These are phyloP conservation scores for Rotaria socialis DNA, from an alignment of 2,888 invertebrate genomes.

Conservation along the genomic window DNA sequence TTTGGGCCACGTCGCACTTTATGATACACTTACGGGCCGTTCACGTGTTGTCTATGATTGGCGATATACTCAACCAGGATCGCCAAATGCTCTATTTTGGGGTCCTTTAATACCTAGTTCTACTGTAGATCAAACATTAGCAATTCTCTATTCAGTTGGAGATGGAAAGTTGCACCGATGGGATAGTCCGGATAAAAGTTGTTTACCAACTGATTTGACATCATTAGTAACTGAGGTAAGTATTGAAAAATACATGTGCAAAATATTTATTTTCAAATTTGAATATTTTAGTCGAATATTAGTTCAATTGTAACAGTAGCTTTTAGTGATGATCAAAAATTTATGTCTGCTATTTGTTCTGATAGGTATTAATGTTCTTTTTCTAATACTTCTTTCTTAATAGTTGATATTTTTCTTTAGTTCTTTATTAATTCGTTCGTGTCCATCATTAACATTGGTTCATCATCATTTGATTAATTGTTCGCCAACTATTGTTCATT, in stretches of 20 bases:
- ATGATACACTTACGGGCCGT: conserved; percentile 17
- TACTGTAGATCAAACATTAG: not conserved
- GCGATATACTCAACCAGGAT: not conserved
- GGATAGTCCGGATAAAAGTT: not conserved
- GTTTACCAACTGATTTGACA: not conserved
- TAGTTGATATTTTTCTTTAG: not conserved
- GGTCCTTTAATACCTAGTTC: conserved; percentile 9
- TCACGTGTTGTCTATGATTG: conserved; percentile 30
- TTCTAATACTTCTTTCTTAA: not conserved
- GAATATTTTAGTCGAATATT: not conserved
- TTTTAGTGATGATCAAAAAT: conserved; percentile 21
- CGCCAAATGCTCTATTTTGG: not conserved
- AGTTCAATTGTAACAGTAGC: not conserved
- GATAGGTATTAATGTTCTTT: not conserved
- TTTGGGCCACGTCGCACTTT: not conserved
- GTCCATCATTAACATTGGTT: not conserved
- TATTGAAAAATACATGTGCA: not conserved
- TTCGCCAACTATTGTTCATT: not conserved
- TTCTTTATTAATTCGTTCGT: not conserved
- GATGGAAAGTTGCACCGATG: conserved; percentile 25
- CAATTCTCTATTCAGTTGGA: conserved; percentile 30
- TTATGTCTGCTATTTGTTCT: not conserved
- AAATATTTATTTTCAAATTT: not conserved
- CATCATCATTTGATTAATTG: not conserved
- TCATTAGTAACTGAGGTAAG: not conserved